A percentile compares a stretch with the other conserved stretches of the same genome.
Evolutionary conservation across 2,797 vertebrate genomes (phyloP).

Genomic region (Pseudomugil tenellus): DNA sequence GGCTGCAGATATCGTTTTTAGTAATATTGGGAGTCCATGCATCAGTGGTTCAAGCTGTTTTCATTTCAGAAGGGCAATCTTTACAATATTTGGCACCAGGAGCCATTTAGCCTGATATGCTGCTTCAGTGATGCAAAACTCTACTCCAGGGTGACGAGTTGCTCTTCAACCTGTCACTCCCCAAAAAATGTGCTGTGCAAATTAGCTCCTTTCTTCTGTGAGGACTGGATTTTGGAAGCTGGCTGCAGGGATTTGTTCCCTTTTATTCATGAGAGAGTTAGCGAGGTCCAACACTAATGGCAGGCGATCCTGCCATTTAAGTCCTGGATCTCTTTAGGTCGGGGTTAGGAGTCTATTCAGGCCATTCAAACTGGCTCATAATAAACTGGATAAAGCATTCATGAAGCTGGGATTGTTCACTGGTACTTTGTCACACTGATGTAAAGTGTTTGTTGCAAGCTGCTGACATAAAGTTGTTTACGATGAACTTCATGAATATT

Average conservation of each 20-base stretch:
- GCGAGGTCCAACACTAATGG: background rate
- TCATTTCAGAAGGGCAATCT: too few relatives aligned
- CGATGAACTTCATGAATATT: background rate
- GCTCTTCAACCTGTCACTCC: background rate
- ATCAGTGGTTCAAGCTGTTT: background rate
- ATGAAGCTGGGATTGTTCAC: background rate
- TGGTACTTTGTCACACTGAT: background rate
- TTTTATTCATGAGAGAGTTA: background rate
- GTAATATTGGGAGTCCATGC: too few relatives aligned
- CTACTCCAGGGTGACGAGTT: background rate
- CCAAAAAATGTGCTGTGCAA: background rate
- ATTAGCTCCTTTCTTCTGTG: background rate
- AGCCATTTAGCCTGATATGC: background rate
- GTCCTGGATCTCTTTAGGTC: background rate
- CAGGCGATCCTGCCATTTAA: background rate
- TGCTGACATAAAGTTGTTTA: conserved; percentile 10
- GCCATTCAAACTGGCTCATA: background rate
- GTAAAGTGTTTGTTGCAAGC: background rate
- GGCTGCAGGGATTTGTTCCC: background rate
- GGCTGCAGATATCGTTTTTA: too few relatives aligned
- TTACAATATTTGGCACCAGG: background rate
- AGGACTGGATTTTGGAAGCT: background rate
- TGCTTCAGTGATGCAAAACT: background rate
- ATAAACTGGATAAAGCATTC: background rate
- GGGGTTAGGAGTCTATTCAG: background rate